A percentile compares a stretch with the other conserved stretches of the same genome.
Conservation (phyloP, 2,797 vertebrate genomes). For the Gambelia wislizenii region DNA sequence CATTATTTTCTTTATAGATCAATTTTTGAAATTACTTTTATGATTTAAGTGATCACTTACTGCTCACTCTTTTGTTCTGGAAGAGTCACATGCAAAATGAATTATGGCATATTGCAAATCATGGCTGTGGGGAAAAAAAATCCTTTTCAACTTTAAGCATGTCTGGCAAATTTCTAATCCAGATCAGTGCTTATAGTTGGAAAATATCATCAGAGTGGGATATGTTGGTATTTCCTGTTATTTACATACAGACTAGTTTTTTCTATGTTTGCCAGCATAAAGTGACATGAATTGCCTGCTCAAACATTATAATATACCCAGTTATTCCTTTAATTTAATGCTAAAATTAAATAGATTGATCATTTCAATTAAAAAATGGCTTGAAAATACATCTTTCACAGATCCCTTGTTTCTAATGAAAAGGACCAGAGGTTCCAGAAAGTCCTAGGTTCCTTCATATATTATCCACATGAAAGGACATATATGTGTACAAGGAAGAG, state of each 20-base stretch:
- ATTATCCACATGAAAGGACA: not conserved
- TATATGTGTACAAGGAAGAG: too few relatives aligned
- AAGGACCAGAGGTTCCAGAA: not conserved
- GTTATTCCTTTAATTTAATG: not conserved
- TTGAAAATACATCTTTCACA: not conserved
- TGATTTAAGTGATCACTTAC: conserved; percentile 5
- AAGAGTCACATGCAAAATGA: not conserved
- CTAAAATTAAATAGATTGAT: not conserved
- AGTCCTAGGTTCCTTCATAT: not conserved
- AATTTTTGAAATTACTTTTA: conserved; percentile 6
- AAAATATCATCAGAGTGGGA: not conserved
- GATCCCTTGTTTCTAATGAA: not conserved
- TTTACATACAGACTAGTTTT: not conserved
- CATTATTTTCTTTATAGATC: conserved; percentile 28
- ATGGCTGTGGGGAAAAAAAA: rapidly evolving
- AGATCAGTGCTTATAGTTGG: not conserved
- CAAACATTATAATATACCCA: not conserved
- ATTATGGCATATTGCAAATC: not conserved
- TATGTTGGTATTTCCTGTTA: not conserved
- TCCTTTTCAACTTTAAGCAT: not conserved
- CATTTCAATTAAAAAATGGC: not conserved
- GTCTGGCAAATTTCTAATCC: not conserved
- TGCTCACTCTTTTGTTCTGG: conserved; percentile 6
- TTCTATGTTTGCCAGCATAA: not conserved
- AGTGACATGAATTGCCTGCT: not conserved